phyloP scores from a whole-genome alignment of 2,113 vertebrate genomes.

The Brachirus orientalis region DNA sequence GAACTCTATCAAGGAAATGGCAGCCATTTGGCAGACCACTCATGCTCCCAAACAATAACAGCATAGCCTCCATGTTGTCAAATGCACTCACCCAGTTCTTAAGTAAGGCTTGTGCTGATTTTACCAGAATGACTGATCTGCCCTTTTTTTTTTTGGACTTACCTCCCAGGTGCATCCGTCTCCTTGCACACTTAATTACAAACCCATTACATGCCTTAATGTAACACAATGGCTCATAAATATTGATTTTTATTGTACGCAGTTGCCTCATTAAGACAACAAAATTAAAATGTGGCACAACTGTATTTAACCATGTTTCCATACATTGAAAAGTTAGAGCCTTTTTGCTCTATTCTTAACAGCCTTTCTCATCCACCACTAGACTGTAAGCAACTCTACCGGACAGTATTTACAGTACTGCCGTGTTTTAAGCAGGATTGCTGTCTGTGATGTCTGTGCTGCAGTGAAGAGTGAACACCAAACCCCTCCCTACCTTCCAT shows the following conservation, averaged over 20 bases:
- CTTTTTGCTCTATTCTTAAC: conserved; percentile 6
- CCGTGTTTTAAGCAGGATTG: conserved; percentile 41
- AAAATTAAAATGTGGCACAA: conserved; percentile 41
- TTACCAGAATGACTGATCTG: conserved; percentile 16
- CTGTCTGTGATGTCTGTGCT: conserved; percentile 54
- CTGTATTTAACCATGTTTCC: conserved; percentile 12
- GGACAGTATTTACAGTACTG: conserved; percentile 41
- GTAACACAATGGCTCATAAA: conserved; percentile 54
- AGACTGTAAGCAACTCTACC: conserved; percentile 31
- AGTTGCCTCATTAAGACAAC: conserved; percentile 34
- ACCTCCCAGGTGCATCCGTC: conserved; percentile 48
- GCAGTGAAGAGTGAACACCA: conserved; percentile 40
- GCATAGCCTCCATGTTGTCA: conserved; percentile 55
- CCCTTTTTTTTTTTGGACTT: conserved; percentile 53
- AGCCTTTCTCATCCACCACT: too few species aligned
- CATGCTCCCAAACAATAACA: conserved; percentile 37
- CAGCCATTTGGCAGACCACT: conserved; percentile 47
- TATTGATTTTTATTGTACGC: conserved; percentile 60
- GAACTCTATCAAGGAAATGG: conserved; percentile 53
- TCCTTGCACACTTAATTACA: conserved; percentile 41
- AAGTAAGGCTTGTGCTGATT: conserved; percentile 40
- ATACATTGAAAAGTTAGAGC: conserved; percentile 28
- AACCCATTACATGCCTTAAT: conserved; percentile 22
- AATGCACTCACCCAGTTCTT: conserved; percentile 52
- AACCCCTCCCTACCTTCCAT: conserved; percentile 16